Conservation (phyloP, 2,113 vertebrate species). For the Centropus bengalensis region DNA sequence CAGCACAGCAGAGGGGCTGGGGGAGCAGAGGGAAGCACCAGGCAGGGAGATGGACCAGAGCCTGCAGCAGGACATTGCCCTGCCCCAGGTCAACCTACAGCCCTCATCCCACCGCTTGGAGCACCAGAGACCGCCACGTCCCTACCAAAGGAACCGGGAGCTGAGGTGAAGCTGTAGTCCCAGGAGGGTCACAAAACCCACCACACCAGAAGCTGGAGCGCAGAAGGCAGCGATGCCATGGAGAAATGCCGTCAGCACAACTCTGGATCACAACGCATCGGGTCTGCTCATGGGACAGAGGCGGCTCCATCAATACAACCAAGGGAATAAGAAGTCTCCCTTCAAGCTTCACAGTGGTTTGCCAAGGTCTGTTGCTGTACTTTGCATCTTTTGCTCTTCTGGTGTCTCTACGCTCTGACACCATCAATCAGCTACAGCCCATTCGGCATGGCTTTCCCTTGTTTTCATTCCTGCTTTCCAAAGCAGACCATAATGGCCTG, state of each 20-base stretch:
- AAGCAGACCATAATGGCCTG: accelerated
- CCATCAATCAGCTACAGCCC: not conserved
- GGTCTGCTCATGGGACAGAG: not conserved
- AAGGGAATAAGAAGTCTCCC: not conserved
- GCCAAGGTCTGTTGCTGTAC: accelerated
- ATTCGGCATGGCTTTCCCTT: accelerated
- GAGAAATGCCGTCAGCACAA: not conserved
- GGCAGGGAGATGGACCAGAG: not conserved
- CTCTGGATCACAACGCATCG: accelerated
- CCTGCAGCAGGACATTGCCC: not conserved
- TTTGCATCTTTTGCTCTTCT: accelerated
- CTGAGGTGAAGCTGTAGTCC: not conserved
- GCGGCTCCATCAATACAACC: not conserved
- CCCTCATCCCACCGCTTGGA: too few relatives aligned
- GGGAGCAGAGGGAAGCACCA: accelerated
- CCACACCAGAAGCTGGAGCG: accelerated
- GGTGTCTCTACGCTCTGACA: not conserved
- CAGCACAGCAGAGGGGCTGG: not conserved
- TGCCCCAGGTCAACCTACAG: too few relatives aligned
- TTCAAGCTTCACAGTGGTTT: not conserved
- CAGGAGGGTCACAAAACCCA: too few relatives aligned
- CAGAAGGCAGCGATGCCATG: accelerated
- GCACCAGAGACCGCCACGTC: not conserved
- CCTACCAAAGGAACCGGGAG: not conserved
- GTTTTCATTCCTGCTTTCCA: not conserved